Base-by-base conservation (phyloP, 2,797 vertebrate genomes). In the Oreortyx pictus region DNA sequence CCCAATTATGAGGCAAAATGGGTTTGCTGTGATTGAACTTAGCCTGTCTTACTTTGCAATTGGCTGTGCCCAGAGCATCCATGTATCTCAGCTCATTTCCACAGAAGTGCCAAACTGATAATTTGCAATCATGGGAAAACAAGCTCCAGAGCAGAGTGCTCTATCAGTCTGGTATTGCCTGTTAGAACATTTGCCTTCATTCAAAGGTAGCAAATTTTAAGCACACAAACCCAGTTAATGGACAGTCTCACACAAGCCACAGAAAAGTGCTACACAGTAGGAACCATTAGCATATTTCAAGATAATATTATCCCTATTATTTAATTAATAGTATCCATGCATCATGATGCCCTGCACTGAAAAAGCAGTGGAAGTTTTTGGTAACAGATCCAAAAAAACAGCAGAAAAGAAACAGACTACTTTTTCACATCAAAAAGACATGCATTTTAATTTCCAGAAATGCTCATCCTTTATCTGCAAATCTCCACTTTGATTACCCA, bases 31-130 rank as follows among this genome's bases (percentile, higher is more conserved):
- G 57, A 3, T 25, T 50, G 59, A 62, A 37, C n/a, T 49, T 0
- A 0, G 52, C 4, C 18, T 20, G 39, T 5, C 49, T 78, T 1
- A 3, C 37, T 83, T 68, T 49, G 68, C 37, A 35, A 23, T 0
- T 24, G 70, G 11, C 57, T 65, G 77, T 54, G 49, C 27, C 1
- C 2, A 20, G 57, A 39, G 29, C 57, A 47, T 70, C 62, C 20
- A 11, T 9, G 50, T 62, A 14, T 18, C 68, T 80, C 52, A 66
- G 25, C 61, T 77, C 47, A 31, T 3, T 1, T 37, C 44, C 41
- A 60, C 41, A 65, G 47, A 37, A 18, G 24, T 61, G 67, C 56
- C 6, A 85, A 89, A 67, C 0, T 37, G 20, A 7, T 49, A 73
- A 74, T 24, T 64, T 67, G n/a, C 14, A 76, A 4, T 4, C 6